Evolutionary conservation across 2,888 invertebrate genomes (phyloP), one percentile per base, ranked within the genome.

Genomic region (Chrysomela aeneicollis): DNA sequence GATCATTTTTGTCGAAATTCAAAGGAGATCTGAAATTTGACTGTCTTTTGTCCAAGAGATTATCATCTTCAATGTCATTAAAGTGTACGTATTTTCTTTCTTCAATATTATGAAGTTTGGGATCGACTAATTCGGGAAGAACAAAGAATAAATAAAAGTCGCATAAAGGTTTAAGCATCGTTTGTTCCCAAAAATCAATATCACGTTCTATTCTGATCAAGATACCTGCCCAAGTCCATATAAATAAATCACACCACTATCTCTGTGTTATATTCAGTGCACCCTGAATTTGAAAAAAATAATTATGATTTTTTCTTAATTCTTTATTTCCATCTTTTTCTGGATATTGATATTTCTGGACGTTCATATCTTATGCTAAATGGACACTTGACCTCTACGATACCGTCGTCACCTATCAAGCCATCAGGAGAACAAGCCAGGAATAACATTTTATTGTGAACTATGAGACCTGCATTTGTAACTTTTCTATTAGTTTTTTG

Each of bases 281-380:
- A n/a, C 64, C 64, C n/a, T 60, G 64, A 10, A 64, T 52, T 47
- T 57, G 57, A 35, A 26, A 57, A 32, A 42, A 54, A 47, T 64
- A 64, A 50, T 57, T 30, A 32, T 64, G 64, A 12, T 26, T 60
- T 35, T 17, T 35, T 32, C 15, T 35, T 15, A 17, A 32, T 35
- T 35, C n/a, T 8, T 19, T n/a, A 26, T 52, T 52, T 52, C 30
- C 15, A 52, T 26, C n/a, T 35, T 8, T 35, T 35, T 9, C 10
- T 35, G 6, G 32, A 6, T 2, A 35, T 9, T 9, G 32, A 35
- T 35, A 35, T 35, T 35, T 35, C 32, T 10, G 32, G 32, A 35
- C 10, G 5, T 35, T 35, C 32, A 9, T 8, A 9, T 35, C 15
- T 17, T 17, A 6, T 46, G n/a, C 22, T 22, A 3, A 22, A 21